Evolutionary conservation across 2,888 invertebrate genomes (phyloP).

Genomic region (Frankliniella intonsa): DNA sequence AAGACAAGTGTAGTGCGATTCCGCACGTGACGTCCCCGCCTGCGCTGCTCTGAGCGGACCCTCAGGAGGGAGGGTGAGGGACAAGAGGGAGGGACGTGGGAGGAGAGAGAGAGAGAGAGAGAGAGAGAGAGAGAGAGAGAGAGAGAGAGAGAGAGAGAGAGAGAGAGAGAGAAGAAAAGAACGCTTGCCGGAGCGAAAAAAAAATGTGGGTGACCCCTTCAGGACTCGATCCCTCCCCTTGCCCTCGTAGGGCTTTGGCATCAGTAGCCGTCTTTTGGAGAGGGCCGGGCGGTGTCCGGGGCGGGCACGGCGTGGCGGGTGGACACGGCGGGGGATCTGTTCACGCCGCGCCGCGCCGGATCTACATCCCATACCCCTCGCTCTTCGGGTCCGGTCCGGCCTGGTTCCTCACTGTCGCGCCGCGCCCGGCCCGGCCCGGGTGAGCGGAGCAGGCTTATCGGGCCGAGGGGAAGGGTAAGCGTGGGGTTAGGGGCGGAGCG

Average conservation of each 20-base stretch:
- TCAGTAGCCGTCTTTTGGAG: too few relatives aligned
- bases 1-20: slow-evolving; percentile 25
- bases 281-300: too few relatives aligned
- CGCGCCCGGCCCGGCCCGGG: not conserved
- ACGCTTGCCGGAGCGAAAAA: not conserved
- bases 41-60: not conserved
- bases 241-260: too few relatives aligned
- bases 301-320: too few relatives aligned
- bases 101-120: not conserved
- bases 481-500: not conserved
- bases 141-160: too few relatives aligned
- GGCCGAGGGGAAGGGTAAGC: not conserved
- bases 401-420: not conserved
- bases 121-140: too few relatives aligned
- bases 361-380: too few relatives aligned
- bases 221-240: too few relatives aligned
- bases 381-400: too few relatives aligned
- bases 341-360: not conserved
- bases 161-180: too few relatives aligned
- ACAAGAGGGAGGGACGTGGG: not conserved
- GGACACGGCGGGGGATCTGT: too few relatives aligned
- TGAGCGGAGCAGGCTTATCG: not conserved
- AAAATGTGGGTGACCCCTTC: not conserved
- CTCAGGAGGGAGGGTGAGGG: not conserved
- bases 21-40: not conserved